phyloP scores from a whole-genome alignment of 1,140 invertebrate species.

The Eurosta solidaginis region DNA sequence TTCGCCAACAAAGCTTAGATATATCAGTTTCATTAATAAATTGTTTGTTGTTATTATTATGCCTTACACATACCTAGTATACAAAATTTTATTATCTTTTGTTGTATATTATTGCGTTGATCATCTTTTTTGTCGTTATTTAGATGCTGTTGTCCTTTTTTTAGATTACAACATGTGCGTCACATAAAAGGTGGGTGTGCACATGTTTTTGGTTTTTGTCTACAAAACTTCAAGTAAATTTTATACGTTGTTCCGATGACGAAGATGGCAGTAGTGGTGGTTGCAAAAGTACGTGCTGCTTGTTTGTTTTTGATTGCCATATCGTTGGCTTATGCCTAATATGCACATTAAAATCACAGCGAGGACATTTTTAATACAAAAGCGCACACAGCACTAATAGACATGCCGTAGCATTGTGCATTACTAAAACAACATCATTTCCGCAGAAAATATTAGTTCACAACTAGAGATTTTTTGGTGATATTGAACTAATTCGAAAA shows the following conservation, averaged over 20 bases:
- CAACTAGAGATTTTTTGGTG: too few species aligned
- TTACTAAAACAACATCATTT: not conserved
- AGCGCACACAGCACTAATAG: constrained; percentile 9
- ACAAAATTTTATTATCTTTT: too few species aligned
- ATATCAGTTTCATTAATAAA: constrained; percentile 17
- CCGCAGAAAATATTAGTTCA: too few species aligned
- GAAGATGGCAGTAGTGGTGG: not conserved
- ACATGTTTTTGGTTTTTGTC: not conserved
- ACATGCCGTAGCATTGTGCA: not conserved
- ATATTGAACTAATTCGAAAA: too few species aligned
- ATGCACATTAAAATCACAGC: constrained; percentile 3
- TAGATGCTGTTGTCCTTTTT: constrained; percentile 3
- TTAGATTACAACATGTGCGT: not conserved
- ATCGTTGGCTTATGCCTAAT: not conserved
- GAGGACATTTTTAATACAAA: constrained; percentile 16
- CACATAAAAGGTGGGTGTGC: constrained; percentile 8
- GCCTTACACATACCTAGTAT: too few species aligned
- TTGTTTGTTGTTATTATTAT: constrained; percentile 18
- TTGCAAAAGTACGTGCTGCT: not conserved
- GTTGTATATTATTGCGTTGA: not conserved
- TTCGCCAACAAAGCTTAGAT: constrained; percentile 11
- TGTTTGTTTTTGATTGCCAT: too few species aligned
- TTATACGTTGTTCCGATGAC: not conserved
- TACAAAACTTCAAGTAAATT: not conserved
- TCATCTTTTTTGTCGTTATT: not conserved